Conservation (phyloP, 2,113 vertebrate species). For the Percopsis transmontana region DNA sequence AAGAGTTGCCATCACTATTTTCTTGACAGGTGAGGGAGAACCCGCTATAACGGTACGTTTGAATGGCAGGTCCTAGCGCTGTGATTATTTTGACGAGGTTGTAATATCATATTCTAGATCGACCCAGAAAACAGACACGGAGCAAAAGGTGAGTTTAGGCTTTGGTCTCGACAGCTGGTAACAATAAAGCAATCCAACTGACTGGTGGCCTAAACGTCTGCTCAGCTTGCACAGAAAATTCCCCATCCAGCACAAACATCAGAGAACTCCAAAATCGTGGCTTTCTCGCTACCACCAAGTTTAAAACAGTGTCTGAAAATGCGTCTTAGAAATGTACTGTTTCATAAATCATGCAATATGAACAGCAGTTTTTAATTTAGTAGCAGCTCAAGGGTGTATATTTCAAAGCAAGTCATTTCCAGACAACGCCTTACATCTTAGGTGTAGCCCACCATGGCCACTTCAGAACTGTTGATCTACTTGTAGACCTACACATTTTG, state of each 20-base stretch:
- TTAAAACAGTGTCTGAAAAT: constrained; percentile 66
- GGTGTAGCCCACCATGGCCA: constrained; percentile 62
- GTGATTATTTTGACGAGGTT: constrained; percentile 66
- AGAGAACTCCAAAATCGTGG: constrained; percentile 55
- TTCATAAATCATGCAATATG: constrained; percentile 50
- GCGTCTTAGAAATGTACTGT: constrained; percentile 55
- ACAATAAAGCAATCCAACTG: constrained; percentile 77
- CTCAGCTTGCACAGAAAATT: constrained; percentile 75
- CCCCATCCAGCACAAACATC: constrained; percentile 80
- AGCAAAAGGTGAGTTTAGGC: constrained; percentile 67
- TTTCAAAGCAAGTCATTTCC: constrained; percentile 52
- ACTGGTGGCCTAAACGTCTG: constrained; percentile 77
- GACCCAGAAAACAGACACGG: constrained; percentile 55
- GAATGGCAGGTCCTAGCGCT: constrained; percentile 53
- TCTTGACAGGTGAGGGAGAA: constrained; percentile 49
- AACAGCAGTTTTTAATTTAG: constrained; percentile 59
- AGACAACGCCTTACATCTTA: constrained; percentile 61
- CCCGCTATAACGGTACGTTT: constrained; percentile 35
- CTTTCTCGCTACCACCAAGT: constrained; percentile 59
- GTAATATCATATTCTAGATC: constrained; percentile 60
- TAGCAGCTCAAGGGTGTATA: constrained; percentile 38
- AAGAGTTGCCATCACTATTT: constrained; percentile 28
- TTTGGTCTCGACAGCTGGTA: constrained; percentile 77
- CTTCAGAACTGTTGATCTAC: constrained; percentile 30
- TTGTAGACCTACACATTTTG: too few relatives aligned